Conservation (phyloP, 1,140 invertebrate species). For the Lasaia peninsularis region DNA sequence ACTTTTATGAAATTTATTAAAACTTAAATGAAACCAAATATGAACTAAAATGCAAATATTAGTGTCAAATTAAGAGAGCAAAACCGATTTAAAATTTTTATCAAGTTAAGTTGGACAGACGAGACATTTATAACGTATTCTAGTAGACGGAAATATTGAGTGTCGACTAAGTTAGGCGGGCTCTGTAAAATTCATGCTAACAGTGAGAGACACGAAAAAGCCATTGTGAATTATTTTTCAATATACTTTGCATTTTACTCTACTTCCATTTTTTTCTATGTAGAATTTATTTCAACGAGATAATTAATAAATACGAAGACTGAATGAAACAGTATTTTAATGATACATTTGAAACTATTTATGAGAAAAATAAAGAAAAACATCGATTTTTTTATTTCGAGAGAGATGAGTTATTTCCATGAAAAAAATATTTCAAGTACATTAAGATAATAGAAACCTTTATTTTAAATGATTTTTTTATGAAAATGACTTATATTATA, state of each 20-base stretch:
- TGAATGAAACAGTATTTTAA: no score
- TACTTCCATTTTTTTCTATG: background rate
- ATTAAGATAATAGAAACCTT: no score
- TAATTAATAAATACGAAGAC: no score
- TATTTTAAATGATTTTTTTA: no score
- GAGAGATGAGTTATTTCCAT: no score
- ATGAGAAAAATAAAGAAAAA: no score
- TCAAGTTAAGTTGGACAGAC: constrained; percentile 16
- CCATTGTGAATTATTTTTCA: constrained; percentile 37
- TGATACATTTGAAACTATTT: no score
- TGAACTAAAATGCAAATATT: constrained; percentile 21
- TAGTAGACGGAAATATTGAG: constrained; percentile 27
- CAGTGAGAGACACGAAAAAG: constrained; percentile 48
- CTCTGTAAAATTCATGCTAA: constrained; percentile 15
- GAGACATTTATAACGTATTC: constrained; percentile 27
- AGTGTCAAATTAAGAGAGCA: background rate
- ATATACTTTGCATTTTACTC: constrained; percentile 14
- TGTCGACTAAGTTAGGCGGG: constrained; percentile 15
- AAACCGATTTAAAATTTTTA: constrained; percentile 17
- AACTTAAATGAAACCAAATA: background rate
- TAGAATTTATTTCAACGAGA: no score
- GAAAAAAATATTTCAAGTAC: no score
- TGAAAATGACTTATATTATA: no score
- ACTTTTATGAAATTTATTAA: background rate
- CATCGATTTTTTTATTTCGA: no score